phyloP scores from a whole-genome alignment of 2,888 invertebrate genomes.

The Polydrusus tereticollis region DNA sequence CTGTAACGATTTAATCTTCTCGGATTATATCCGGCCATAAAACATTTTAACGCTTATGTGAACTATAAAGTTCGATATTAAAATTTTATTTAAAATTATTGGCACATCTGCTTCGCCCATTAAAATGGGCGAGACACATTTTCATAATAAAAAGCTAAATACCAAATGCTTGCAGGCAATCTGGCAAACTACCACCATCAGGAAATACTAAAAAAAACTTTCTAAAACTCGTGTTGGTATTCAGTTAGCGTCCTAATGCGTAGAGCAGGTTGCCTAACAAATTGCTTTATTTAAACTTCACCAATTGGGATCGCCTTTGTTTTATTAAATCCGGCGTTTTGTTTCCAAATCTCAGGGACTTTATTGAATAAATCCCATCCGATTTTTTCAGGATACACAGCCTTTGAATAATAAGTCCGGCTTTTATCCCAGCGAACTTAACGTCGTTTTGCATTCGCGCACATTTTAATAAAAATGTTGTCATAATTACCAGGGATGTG shows the following conservation, averaged over 20 bases:
- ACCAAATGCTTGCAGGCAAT: too few species aligned
- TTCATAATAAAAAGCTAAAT: neutral
- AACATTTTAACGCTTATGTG: neutral
- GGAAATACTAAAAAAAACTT: too few species aligned
- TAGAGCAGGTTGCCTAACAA: slow-evolving; percentile 13
- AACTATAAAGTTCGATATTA: neutral
- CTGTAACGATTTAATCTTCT: neutral
- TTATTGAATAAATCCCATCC: slow-evolving; percentile 31
- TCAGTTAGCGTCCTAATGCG: neutral
- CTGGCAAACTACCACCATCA: too few species aligned
- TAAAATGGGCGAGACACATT: too few species aligned
- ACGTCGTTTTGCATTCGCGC: too few species aligned
- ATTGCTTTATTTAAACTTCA: slow-evolving; percentile 29
- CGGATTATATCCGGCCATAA: neutral
- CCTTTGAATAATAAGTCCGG: slow-evolving; percentile 6
- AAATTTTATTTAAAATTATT: neutral
- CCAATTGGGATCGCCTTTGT: slow-evolving; percentile 23
- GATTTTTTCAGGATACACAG: slow-evolving; percentile 11
- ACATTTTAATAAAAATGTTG: too few species aligned
- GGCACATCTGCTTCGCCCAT: neutral
- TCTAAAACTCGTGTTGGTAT: neutral
- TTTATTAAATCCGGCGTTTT: slow-evolving; percentile 26
- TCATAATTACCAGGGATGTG: too few species aligned
- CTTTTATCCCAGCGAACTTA: neutral
- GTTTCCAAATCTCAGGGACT: slow-evolving; percentile 10